Percentiles rank a stretch among this genome's conserved stretches.
Conservation (phyloP, 2,113 vertebrate genomes). For the Corydoras maculifer region DNA sequence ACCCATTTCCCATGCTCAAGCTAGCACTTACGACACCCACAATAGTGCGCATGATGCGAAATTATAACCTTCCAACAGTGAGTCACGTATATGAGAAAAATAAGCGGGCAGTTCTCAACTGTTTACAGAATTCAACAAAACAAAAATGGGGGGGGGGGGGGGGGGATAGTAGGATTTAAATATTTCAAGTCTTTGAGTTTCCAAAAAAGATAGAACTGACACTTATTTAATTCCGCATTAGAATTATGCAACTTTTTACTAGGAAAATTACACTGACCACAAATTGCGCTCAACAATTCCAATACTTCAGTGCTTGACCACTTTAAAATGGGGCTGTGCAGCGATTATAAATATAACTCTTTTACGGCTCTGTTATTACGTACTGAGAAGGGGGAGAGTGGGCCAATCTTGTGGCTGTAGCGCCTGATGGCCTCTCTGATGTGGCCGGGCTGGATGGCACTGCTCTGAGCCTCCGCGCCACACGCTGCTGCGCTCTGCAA, state of each 20-base stretch:
- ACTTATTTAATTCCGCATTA: slow-evolving; percentile 73
- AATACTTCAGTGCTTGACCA: slow-evolving; percentile 81
- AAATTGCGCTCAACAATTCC: slow-evolving; percentile 86
- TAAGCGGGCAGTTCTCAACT: slow-evolving; percentile 22
- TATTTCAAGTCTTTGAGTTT: slow-evolving; percentile 54
- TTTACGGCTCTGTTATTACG: slow-evolving; percentile 87
- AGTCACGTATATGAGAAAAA: slow-evolving; percentile 17
- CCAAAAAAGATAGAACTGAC: slow-evolving; percentile 74
- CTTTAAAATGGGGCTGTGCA: slow-evolving; percentile 83
- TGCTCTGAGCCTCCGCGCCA: slow-evolving; percentile 79
- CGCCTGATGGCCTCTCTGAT: slow-evolving; percentile 95
- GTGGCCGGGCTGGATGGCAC: slow-evolving; percentile 95
- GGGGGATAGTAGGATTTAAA: slow-evolving; percentile 5
- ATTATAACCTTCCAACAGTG: slow-evolving; percentile 30
- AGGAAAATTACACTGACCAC: slow-evolving; percentile 80
- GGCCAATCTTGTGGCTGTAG: slow-evolving; percentile 88
- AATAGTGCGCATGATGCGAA: slow-evolving; percentile 25
- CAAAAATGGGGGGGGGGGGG: slow-evolving; percentile 25
- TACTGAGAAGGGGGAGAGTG: slow-evolving; percentile 85
- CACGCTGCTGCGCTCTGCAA: slow-evolving; percentile 81
- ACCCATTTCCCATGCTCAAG: slow-evolving; percentile 35
- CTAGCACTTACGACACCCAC: slow-evolving; percentile 47
- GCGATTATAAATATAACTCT: slow-evolving; percentile 84
- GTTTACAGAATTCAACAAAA: slow-evolving; percentile 16
- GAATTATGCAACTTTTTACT: slow-evolving; percentile 78